Percentiles rank a stretch among this genome's conserved stretches.
Conservation (phyloP, 2,888 invertebrate species). For the Perizoma affinitatum region DNA sequence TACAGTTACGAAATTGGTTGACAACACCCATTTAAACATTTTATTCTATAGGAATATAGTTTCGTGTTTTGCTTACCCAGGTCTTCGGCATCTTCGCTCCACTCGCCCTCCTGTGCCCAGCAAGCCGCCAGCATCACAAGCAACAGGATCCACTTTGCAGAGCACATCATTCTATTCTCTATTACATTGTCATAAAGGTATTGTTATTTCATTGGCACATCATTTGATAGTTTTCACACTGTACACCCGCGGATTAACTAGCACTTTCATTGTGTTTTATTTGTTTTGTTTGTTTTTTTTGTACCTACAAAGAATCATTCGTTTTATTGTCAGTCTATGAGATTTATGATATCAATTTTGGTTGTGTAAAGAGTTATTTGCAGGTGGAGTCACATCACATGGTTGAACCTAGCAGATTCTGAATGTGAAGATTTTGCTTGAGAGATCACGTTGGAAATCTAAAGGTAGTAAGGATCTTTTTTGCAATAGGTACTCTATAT, state of each 20-base stretch:
- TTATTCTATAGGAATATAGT: no score
- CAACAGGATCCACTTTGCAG: conserved; percentile 72
- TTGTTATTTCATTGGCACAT: conserved; percentile 40
- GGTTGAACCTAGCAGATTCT: no score
- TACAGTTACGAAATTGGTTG: no score
- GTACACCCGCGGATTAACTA: conserved; percentile 24
- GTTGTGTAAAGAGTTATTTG: no score
- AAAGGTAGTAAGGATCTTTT: no score
- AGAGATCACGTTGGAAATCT: no score
- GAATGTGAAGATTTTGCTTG: no score
- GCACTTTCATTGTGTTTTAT: conserved; percentile 23
- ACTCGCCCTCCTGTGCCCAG: conserved; percentile 79
- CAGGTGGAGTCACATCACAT: no score
- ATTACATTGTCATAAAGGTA: conserved; percentile 55
- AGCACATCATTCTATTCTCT: conserved; percentile 61
- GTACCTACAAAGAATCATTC: not conserved
- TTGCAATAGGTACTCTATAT: no score
- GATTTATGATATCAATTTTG: no score
- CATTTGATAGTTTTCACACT: conserved; percentile 41
- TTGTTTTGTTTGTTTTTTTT: no score
- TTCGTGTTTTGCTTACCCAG: conserved; percentile 58
- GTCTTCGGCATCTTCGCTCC: conserved; percentile 80
- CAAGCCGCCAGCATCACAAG: conserved; percentile 74
- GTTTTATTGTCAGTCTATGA: not conserved
- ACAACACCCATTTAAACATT: no score